These are phyloP conservation scores for Eurystomus gularis DNA, from an alignment of 2,113 vertebrate genomes.

Conservation along the genomic window DNA sequence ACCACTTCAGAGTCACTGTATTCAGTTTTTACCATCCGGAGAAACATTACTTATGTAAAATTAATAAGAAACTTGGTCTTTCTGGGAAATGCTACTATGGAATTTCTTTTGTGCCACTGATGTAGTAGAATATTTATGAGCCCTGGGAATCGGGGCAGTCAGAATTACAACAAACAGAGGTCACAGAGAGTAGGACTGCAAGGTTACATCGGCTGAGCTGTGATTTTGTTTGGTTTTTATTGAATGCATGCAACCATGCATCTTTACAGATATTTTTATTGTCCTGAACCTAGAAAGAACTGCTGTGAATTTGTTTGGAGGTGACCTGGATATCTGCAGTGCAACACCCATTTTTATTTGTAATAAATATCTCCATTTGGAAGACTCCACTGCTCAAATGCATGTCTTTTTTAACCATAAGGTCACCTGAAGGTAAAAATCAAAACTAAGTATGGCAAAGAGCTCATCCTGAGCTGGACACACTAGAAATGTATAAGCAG, in stretches of 20 bases:
- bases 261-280: not conserved
- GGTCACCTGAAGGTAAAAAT: not conserved
- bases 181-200: conserved; percentile 4
- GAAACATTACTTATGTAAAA: not conserved
- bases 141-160: conserved; percentile 15
- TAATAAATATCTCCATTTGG: not conserved
- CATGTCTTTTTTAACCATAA: not conserved
- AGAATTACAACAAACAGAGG: not conserved
- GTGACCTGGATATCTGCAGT: not conserved
- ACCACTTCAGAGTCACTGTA: not conserved
- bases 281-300: not conserved
- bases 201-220: not conserved
- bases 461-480: not conserved
- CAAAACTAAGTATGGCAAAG: not conserved
- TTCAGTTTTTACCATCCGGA: not conserved
- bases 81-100: not conserved
- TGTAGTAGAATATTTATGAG: conserved; percentile 60
- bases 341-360: not conserved
- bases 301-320: not conserved
- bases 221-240: not conserved
- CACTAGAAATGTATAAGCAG: not conserved
- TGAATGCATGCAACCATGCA: not conserved
- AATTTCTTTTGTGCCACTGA: conserved; percentile 24
- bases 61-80: not conserved
- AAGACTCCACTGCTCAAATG: not conserved